Evolutionary conservation across 2,113 vertebrate species (phyloP).

Genomic region (Uria lomvia): DNA sequence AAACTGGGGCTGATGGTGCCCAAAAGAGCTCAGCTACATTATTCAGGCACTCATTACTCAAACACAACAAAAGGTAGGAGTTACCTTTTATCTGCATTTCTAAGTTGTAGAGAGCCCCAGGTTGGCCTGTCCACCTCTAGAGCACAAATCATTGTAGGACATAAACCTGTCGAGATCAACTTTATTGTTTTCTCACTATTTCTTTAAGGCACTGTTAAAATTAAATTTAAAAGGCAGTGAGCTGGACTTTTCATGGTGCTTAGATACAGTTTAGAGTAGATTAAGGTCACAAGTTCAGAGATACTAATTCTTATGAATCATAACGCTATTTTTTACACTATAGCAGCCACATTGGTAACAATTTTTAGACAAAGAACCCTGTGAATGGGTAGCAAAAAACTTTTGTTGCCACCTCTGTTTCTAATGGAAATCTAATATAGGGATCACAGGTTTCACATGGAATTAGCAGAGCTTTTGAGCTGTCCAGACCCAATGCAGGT

Average conservation of each 20-base stretch:
- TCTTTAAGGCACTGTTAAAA: not conserved
- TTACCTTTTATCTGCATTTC: not conserved
- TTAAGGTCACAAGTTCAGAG: not conserved
- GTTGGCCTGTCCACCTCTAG: not conserved
- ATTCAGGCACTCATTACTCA: not conserved
- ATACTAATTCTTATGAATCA: not conserved
- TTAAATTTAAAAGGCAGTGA: not conserved
- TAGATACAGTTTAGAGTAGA: not conserved
- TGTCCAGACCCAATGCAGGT: not conserved
- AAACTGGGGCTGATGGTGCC: not conserved
- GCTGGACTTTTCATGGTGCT: not conserved
- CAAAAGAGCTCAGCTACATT: not conserved
- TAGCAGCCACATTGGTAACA: slow-evolving; percentile 24
- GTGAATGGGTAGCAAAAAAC: slow-evolving; percentile 7
- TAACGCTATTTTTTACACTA: not conserved
- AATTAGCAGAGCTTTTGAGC: not conserved
- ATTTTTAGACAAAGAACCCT: not conserved
- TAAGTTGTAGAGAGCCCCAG: not conserved
- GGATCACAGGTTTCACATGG: not conserved
- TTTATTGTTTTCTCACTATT: not conserved
- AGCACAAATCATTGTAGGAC: not conserved
- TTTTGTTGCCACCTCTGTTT: not conserved
- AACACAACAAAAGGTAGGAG: not conserved
- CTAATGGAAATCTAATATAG: not conserved
- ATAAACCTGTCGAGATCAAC: not conserved